These are phyloP conservation scores for Plodia interpunctella DNA, from an alignment of 1,140 invertebrate genomes.

Conservation along the genomic window DNA sequence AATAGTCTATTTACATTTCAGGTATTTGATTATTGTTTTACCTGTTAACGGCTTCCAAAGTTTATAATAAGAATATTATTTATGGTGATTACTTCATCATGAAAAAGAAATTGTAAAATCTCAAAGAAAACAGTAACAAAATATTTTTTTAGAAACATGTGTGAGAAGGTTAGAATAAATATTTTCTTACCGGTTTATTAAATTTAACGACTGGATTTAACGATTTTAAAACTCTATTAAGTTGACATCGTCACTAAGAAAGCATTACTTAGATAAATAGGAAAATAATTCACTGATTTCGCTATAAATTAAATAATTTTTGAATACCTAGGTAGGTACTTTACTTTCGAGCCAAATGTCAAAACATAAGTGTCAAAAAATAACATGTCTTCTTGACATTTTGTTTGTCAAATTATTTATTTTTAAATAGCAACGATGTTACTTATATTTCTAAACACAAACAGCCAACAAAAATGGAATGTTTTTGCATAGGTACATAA, in stretches of 20 bases:
- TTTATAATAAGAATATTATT: not conserved
- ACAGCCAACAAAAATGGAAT: no score
- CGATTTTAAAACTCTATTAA: not conserved
- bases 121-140: not conserved
- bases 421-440: no score
- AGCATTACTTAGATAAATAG: not conserved
- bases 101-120: not conserved
- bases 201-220: not conserved
- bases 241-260: not conserved
- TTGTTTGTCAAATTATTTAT: no score
- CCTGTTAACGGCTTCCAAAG: no score
- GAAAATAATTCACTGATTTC: not conserved
- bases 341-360: constrained; percentile 4
- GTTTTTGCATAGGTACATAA: no score
- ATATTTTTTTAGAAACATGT: not conserved
- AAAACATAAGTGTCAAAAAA: no score
- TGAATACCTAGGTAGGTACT: no score
- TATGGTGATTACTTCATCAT: not conserved
- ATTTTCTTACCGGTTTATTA: not conserved
- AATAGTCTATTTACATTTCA: not conserved
- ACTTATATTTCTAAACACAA: no score
- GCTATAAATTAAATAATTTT: not conserved
- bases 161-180: not conserved
- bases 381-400: no score
- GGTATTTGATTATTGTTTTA: no score